Conservation (phyloP, 2,113 vertebrate species). For the Labeo catla region DNA sequence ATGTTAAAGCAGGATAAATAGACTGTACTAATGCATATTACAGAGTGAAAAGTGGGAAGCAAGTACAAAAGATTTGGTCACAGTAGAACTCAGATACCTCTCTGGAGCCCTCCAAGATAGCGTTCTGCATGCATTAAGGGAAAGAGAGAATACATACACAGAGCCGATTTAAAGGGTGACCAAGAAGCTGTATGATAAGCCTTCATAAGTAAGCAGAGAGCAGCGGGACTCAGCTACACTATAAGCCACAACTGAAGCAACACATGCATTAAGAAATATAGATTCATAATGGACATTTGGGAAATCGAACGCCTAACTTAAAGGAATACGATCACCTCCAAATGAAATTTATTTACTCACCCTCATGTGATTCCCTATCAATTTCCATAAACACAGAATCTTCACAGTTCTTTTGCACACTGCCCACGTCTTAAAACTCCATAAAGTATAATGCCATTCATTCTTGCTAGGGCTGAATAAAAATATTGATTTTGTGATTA, state of each 20-base stretch:
- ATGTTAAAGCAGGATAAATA: conserved; percentile 52
- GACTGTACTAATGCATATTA: conserved; percentile 34
- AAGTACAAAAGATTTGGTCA: conserved; percentile 58
- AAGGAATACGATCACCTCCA: background rate
- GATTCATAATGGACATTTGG: background rate
- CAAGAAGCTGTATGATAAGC: conserved; percentile 46
- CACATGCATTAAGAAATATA: conserved; percentile 35
- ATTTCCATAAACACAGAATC: background rate
- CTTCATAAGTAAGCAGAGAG: conserved; percentile 14
- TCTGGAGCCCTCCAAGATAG: conserved; percentile 66
- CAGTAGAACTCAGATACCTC: conserved; percentile 64
- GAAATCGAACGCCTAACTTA: background rate
- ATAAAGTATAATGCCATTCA: background rate
- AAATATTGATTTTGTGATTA: background rate
- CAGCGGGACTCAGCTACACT: background rate
- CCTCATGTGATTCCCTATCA: no score
- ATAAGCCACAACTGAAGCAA: conserved; percentile 12
- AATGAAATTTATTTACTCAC: background rate
- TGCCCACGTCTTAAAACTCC: background rate
- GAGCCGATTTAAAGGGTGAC: conserved; percentile 50
- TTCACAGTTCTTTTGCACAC: background rate
- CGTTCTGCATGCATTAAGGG: conserved; percentile 61
- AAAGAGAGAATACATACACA: conserved; percentile 61
- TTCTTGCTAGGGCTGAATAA: background rate
- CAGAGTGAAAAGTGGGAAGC: conserved; percentile 44